Evolutionary conservation across 2,888 invertebrate genomes (phyloP).

Genomic region (Spilarctia lutea): DNA sequence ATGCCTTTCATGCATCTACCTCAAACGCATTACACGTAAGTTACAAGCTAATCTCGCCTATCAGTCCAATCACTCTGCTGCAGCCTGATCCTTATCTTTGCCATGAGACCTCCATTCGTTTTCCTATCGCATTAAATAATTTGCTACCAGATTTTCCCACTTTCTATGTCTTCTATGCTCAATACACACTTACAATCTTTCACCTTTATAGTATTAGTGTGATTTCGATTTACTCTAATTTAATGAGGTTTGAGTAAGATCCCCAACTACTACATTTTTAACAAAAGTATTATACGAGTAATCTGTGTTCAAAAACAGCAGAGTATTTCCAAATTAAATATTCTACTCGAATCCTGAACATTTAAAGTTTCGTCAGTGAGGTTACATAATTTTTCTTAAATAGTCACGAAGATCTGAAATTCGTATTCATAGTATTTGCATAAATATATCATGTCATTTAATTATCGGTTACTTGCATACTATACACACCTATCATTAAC

Average conservation of each 20-base stretch:
- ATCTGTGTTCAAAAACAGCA: background rate
- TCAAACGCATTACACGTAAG: no score
- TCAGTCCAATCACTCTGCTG: background rate
- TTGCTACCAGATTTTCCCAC: background rate
- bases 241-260: no score
- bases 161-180: no score
- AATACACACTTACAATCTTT: no score
- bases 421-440: background rate
- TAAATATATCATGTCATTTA: background rate
- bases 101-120: background rate
- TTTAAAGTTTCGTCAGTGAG: background rate
- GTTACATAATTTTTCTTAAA: background rate
- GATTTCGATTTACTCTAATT: no score
- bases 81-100: background rate
- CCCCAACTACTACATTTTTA: no score
- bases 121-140: no score
- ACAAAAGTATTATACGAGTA: background rate
- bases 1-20: background rate
- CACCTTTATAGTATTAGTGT: no score
- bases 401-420: background rate
- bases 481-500: no score
- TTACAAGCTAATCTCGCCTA: background rate
- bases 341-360: background rate
- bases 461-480: background rate
- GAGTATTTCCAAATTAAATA: background rate